These are phyloP conservation scores for Gisinianus flammeolus DNA, from an alignment of 2,888 invertebrate species.

Conservation along the genomic window DNA sequence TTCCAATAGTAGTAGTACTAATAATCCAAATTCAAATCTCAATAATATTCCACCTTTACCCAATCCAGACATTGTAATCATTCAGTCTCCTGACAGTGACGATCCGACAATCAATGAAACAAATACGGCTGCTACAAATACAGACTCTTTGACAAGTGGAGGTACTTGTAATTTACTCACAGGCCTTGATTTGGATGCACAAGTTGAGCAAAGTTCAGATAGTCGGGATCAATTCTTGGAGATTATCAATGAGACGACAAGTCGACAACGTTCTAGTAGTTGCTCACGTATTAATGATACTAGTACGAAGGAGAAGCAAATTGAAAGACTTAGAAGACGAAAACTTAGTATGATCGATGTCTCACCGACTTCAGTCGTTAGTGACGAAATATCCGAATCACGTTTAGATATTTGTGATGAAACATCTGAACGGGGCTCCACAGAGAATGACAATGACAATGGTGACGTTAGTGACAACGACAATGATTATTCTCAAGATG, in stretches of 20 bases:
- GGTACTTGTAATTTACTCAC: conserved; percentile 1
- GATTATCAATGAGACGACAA: not conserved
- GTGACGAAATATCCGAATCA: not conserved
- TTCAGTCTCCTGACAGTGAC: not conserved
- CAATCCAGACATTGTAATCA: conserved; percentile 7
- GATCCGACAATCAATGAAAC: not conserved
- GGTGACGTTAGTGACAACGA: not conserved
- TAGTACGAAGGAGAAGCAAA: not conserved
- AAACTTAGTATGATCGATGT: not conserved
- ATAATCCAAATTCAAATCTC: not conserved
- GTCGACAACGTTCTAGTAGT: conserved; percentile 15
- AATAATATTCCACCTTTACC: conserved; percentile 2
- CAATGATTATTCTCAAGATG: not conserved
- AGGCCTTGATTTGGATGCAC: conserved; percentile 7
- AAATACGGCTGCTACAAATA: not conserved
- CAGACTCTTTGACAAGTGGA: not conserved
- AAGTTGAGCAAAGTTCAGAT: not conserved
- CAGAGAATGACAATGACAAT: not conserved
- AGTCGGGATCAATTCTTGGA: not conserved
- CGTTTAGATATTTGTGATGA: not conserved
- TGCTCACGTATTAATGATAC: not conserved
- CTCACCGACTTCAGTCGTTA: not conserved
- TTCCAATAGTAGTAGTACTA: not conserved
- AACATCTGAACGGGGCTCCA: not conserved
- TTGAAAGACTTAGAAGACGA: not conserved